A percentile compares a stretch with the other conserved stretches of the same genome.
Evolutionary conservation across 2,888 invertebrate genomes (phyloP).

Genomic region (Vanessa cardui): DNA sequence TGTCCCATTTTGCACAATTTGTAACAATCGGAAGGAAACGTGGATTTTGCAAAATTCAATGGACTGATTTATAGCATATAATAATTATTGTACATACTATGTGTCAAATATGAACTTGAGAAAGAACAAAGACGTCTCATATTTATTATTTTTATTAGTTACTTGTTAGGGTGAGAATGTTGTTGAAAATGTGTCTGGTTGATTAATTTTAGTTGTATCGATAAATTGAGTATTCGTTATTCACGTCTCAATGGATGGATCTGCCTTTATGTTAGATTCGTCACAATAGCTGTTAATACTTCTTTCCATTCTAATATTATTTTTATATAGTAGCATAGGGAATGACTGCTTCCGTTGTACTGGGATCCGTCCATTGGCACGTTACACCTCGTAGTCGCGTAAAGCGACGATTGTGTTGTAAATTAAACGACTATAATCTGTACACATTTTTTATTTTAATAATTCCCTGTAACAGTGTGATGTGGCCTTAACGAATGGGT

Average conservation of each 20-base stretch:
- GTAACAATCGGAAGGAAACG: conserved; percentile 37
- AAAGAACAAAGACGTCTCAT: conserved; percentile 76
- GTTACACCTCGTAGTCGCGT: conserved; percentile 33
- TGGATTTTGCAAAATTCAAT: conserved; percentile 57
- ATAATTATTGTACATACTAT: conserved; percentile 65
- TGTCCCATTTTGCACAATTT: conserved; percentile 50
- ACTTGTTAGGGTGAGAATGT: conserved; percentile 61
- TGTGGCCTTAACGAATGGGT: conserved; percentile 69
- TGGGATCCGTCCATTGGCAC: conserved; percentile 52
- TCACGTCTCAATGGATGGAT: conserved; percentile 50
- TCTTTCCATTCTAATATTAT: conserved; percentile 55
- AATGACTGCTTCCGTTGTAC: conserved; percentile 47
- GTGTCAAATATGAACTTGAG: conserved; percentile 67
- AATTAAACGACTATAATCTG: conserved; percentile 48
- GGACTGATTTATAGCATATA: conserved; percentile 60
- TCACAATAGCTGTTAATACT: conserved; percentile 54
- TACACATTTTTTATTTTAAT: conserved; percentile 61
- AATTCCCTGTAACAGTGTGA: conserved; percentile 70
- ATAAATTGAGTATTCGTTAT: conserved; percentile 50
- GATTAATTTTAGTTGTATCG: conserved; percentile 65
- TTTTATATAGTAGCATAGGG: conserved; percentile 54
- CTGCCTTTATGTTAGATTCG: conserved; percentile 47
- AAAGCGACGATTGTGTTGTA: conserved; percentile 41
- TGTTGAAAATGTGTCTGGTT: conserved; percentile 65
- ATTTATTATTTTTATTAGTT: conserved; percentile 70